Evolutionary conservation across 2,113 vertebrate genomes (phyloP).

Genomic region (Podilymbus podiceps): DNA sequence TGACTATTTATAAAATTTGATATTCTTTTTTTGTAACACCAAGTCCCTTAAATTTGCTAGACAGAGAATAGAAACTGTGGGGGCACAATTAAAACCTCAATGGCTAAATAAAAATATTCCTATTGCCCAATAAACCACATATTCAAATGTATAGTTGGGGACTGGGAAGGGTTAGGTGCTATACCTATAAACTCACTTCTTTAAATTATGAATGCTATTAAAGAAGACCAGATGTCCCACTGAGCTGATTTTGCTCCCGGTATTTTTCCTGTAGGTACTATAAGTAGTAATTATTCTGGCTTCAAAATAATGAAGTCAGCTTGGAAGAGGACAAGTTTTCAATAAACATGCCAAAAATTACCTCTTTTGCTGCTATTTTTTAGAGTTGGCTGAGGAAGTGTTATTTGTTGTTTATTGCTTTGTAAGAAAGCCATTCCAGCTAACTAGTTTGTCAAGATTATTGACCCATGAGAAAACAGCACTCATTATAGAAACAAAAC

Average conservation of each 20-base stretch:
- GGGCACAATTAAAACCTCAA: background rate
- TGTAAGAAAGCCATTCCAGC: background rate
- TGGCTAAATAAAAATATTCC: background rate
- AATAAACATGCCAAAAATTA: conserved; percentile 26
- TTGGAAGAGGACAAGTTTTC: background rate
- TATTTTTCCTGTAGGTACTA: conserved; percentile 7
- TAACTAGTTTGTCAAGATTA: conserved; percentile 36
- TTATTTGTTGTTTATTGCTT: background rate
- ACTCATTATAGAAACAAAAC: background rate
- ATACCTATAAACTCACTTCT: background rate
- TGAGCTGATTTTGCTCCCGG: background rate
- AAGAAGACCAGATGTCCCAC: background rate
- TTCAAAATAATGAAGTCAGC: background rate
- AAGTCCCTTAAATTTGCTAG: background rate
- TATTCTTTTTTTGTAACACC: background rate
- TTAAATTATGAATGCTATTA: conserved; percentile 10
- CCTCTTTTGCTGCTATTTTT: background rate
- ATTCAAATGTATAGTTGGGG: background rate
- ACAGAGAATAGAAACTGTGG: background rate
- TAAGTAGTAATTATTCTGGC: conserved; percentile 19
- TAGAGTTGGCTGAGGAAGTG: background rate
- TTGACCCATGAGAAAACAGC: background rate
- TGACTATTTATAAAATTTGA: background rate
- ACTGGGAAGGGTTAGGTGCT: background rate
- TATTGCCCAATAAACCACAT: background rate